phyloP scores from a whole-genome alignment of 2,113 vertebrate genomes.

The Chamaetylas fuelleborni region DNA sequence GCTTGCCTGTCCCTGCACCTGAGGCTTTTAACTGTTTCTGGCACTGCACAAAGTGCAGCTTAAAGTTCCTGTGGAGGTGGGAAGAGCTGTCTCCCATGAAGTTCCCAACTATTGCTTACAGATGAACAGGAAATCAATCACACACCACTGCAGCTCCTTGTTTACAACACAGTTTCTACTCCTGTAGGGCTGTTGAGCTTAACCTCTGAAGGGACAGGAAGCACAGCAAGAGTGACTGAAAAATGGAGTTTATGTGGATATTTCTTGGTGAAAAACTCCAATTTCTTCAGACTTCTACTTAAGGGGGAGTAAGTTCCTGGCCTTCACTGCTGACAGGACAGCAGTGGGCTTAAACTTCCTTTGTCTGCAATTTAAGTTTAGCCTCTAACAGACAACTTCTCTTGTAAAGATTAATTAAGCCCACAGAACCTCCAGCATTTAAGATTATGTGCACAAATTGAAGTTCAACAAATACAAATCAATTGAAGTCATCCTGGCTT shows the following conservation, averaged over 20 bases:
- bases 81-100: not conserved
- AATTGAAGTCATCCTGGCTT: not conserved
- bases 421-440: not conserved
- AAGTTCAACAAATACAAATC: not conserved
- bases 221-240: not conserved
- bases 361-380: not conserved
- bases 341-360: not conserved
- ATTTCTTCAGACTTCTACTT: not conserved
- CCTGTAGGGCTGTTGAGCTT: fast-evolving
- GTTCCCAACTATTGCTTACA: not conserved
- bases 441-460: not conserved
- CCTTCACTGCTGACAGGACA: not conserved
- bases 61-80: not conserved
- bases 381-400: not conserved
- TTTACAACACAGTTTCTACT: not conserved
- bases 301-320: not conserved
- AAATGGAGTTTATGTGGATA: not conserved
- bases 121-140: constrained; percentile 11
- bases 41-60: not conserved
- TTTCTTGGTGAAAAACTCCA: not conserved
- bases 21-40: not conserved
- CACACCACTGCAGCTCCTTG: not conserved
- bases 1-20: not conserved
- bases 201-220: not conserved
- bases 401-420: not conserved